These are phyloP conservation scores for Struthidea cinerea DNA, from an alignment of 2,113 vertebrate genomes.

Conservation along the genomic window DNA sequence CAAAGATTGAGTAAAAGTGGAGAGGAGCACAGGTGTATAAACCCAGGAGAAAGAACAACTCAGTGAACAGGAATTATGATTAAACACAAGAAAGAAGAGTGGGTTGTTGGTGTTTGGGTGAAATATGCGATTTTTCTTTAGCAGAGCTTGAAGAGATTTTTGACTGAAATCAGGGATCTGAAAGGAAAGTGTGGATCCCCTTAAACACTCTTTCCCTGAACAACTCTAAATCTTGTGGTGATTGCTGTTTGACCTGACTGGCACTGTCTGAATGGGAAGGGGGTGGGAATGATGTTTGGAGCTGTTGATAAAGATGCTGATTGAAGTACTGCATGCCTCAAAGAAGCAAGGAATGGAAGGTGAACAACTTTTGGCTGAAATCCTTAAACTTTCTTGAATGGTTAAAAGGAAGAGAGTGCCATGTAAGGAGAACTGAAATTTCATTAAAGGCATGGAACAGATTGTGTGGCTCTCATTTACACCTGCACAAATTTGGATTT, in stretches of 20 bases:
- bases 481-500: conserved; percentile 10
- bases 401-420: not conserved
- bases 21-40: not conserved
- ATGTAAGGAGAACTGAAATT: not conserved
- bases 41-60: not conserved
- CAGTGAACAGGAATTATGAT: not conserved
- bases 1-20: not conserved
- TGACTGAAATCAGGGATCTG: not conserved
- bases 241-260: not conserved
- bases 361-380: not conserved
- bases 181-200: not conserved
- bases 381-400: not conserved
- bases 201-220: not conserved
- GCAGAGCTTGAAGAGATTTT: not conserved
- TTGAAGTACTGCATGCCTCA: not conserved
- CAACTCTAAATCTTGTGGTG: not conserved
- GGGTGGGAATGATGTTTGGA: not conserved
- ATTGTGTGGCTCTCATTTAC: not conserved
- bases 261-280: not conserved
- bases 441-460: not conserved
- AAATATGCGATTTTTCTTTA: not conserved
- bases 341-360: not conserved
- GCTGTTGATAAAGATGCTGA: not conserved
- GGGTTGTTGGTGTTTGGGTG: not conserved
- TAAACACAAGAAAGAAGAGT: not conserved